Evolutionary conservation across 35 echinoderm and acorn worm species (phyloP), one percentile per base, ranked within the genome.

Genomic region (Stichopus chloronotus): DNA sequence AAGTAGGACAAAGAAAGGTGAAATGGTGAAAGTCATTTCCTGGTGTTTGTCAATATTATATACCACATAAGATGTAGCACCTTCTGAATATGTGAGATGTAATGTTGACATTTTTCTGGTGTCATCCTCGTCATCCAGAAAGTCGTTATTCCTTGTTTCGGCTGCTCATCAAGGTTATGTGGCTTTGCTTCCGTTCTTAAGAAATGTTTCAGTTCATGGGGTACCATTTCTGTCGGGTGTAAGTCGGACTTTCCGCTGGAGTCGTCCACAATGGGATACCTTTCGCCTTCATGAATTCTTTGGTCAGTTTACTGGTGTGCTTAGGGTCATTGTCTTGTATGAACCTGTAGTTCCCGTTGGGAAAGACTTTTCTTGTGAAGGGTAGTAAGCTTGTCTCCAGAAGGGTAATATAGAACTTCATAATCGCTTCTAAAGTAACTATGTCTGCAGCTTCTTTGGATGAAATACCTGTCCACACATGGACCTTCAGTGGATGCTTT

Each of bases 311-410:
- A 25, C 78, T 87, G 8, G 86, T 90, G 56, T 96, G 95, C 52
- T 96, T 96, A 5, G 95, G 95, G 59, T 96, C 92, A 56, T 96
- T 96, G 78, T 96, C 95, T 54, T 96, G 30, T 43, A 43, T 43
- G 30, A 43, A 43, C 30, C 30, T 43, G 30, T 43, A 43, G 3
- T 43, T 43, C 30, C 3, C 3, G 30, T 43, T 43, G 30, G 30
- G 30, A 43, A 43, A 43, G 30, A 43, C 30, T 43, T 43, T 43
- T 43, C 30, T 3, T 43, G 30, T 43, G 30, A 43, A 43, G 95
- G 65, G 52, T 60, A 55, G 94, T 78, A 96, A 78, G n/a, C 53
- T 93, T 7, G 69, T 56, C 54, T 94, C 58, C 12, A 96, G 55
- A 52, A 96, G 87, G 6, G 81, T 72, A 8, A 74, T 82, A 58